Percentiles rank a stretch among this genome's conserved stretches.
Evolutionary conservation across 2,797 vertebrate species (phyloP).

Genomic region (Girardinus metallicus): DNA sequence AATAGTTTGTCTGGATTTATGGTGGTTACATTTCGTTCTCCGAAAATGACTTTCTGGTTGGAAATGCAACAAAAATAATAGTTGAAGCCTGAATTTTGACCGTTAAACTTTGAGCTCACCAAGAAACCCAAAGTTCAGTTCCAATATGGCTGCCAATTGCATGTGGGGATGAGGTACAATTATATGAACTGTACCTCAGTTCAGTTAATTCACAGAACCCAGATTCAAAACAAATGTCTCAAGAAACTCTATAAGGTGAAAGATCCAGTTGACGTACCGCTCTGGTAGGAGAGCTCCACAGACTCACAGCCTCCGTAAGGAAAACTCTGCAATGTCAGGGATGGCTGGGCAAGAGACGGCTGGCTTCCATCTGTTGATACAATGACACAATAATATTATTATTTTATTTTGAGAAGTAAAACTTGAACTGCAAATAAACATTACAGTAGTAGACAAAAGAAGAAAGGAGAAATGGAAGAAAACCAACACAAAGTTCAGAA

Average conservation of each 20-base stretch:
- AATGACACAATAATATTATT: constrained; percentile 20
- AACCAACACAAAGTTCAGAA: background rate
- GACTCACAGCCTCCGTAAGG: constrained; percentile 94
- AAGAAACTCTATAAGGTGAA: background rate
- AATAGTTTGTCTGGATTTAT: background rate
- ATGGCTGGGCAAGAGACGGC: constrained; percentile 90
- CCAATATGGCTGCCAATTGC: background rate
- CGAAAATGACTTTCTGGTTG: background rate
- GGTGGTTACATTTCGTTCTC: background rate
- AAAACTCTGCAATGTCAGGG: constrained; percentile 94
- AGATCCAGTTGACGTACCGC: constrained; percentile 53
- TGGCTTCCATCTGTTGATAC: constrained; percentile 88
- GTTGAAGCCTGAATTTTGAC: background rate
- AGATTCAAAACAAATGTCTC: background rate
- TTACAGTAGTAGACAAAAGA: background rate
- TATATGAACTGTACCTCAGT: no score
- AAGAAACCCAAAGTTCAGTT: background rate
- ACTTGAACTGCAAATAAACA: background rate
- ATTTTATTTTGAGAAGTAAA: background rate
- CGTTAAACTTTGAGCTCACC: background rate
- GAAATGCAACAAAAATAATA: background rate
- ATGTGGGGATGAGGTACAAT: background rate
- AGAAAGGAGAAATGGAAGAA: background rate
- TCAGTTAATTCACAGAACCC: background rate
- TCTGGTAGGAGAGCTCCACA: constrained; percentile 93